Evolutionary conservation across 2,888 invertebrate genomes (phyloP), one percentile per base, ranked within the genome.

Genomic region (Papilio gigon): DNA sequence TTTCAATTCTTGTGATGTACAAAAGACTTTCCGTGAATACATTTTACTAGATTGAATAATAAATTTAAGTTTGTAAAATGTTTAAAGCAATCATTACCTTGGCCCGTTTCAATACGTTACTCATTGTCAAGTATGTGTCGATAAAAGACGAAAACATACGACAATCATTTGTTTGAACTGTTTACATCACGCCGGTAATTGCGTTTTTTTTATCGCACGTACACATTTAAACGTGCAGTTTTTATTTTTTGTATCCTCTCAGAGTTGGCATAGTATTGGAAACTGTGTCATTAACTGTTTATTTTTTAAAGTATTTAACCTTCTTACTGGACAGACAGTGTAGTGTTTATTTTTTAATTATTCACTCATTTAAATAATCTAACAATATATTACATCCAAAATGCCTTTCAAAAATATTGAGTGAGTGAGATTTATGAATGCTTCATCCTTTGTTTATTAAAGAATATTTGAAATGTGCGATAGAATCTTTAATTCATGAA

Each of bases 1-100:
- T 62, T 70, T 66, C 17, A 53, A 50, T 70, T 67, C 70, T 40
- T 33, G 33, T 42, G 64, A 64, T 50, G 50, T 63, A 63, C 66
- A 70, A 70, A 60, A 66, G 53, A 65, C 17, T 30, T 50, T 50
- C 3, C 30, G 17, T 56, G 42, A 20, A 50, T 17, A n/a, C 6
- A 17, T 44, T 56, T 22, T 11, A 27, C n/a, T 53, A 25, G 25
- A 22, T 33, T 25, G 2, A n/a, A 25, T 42, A 56, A 33, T 30
- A 64, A 64, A 47, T 62, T 66, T 60, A 30, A 14, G 65, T 33
- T 20, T 8, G 62, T 56, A 40, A 53, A 62, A 62, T 40, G n/a
- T 42, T 42, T 30, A 14, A n/a, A 9, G 0, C 22, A 33, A 22
- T 33, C 0, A 0, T 33, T 64, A 20, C 40, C 40, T 65, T 56